Base-by-base conservation (phyloP, 2,113 vertebrate genomes). In the Chiloscyllium plagiosum region DNA sequence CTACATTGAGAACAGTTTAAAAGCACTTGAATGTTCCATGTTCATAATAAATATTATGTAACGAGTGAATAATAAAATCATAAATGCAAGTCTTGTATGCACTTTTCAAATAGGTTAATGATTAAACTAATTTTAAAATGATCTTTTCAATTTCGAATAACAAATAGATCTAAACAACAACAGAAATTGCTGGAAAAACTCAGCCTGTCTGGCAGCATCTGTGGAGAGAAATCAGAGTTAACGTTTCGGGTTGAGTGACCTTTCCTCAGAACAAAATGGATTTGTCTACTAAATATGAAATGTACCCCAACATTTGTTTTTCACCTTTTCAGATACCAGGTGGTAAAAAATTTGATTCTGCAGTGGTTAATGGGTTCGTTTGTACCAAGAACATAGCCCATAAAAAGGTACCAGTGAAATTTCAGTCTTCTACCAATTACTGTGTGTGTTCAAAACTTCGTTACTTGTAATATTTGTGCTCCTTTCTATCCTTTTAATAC, bases 371-470 rank as follows among this genome's bases (percentile, higher is more conserved):
- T 96, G 99, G 99, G 95, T 99, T 99, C 96, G 98, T 99, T 61
- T 99, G 99, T 97, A 99, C 99, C 95, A 99, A 99, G 97, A 99
- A 99, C 96, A 98, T 99, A 96, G 99, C 99, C 19, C 99, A 99
- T 97, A 99, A 99, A 97, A 99, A 99, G 99, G 99, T 99, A 97
- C 96, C 17, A 69, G 65, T 42, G 56, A 29, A 66, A 42, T 3
- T 50, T 85, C 17, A 85, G 61, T 17, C 19, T 22, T 66, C 5
- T 87, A 42, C 42, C 72, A 93, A 66, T 52, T 66, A 72, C 29
- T 2, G 17, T 72, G 52, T 70, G 5, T 12, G 26, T 76, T 95
- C 50, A 19, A 70, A 95, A 72, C 2, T 66, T 95, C 12, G 33
- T 47, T 95, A 29, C 52, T 10, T 12, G 13, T 72, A 15, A 72